Base-by-base conservation (phyloP, 2,113 vertebrate species). In the Zapornia atra region DNA sequence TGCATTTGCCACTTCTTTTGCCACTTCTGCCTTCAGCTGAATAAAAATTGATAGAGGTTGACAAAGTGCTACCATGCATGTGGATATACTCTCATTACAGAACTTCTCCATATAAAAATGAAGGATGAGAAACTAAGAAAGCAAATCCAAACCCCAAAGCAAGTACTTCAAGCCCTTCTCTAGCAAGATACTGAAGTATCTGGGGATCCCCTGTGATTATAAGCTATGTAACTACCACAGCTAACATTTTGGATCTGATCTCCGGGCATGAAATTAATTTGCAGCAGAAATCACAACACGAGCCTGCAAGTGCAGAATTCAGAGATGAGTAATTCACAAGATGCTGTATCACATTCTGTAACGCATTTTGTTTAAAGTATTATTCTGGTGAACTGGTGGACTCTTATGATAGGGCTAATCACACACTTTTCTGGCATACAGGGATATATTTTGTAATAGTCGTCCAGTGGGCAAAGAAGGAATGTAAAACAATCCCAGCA, bases 1-100 rank as follows among this genome's bases (percentile, higher is more conserved):
- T 4, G 99, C 98, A 50, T 98, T 98, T 4, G 99, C 99, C 95
- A 99, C 99, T 97, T 99, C 99, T 83, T 98, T 98, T 76, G 99
- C 98, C 29, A 99, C 95, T 94, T 99, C 99, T 1, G 98, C 88
- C 97, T 99, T 99, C 85, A 99, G 95, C 99, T 99, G 97, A 34
- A 85, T 12, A 86, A 87, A 79, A 73, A 92, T 68, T 1, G 4
- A 36, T 71, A 86, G 54, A 82, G 16, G 15, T 51, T 90, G 59
- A 36, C 21, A 59, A 82, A 80, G 9, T 15, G 34, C 73, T 92
- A 75, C 5, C 42, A 31, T 24, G 13, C 61, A 79, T n/a, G 78
- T 22, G 44, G 21, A 72, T 44, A 36, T 9, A 83, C 56, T 60
- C 22, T 72, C 44, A 44, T 79, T 57, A 79, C 19, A 76, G 50